A percentile compares a stretch with the other conserved stretches of the same genome.
Conservation (phyloP, 2,888 invertebrate species). For the Oxyteleia sp. region DNA sequence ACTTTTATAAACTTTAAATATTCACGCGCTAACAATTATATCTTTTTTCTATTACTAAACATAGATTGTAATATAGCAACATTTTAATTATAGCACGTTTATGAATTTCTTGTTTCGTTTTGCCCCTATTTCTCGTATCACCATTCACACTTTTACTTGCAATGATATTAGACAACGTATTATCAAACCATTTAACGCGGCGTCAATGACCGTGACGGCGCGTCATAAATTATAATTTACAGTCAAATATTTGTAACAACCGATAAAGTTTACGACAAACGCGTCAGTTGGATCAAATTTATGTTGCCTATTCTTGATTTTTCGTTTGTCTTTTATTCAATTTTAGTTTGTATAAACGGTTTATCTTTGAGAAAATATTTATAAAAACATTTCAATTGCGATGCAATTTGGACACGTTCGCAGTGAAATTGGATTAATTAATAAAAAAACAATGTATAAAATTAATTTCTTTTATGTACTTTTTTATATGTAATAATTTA, state of each 20-base stretch:
- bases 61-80: conserved; percentile 70
- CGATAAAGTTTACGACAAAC: conserved; percentile 34
- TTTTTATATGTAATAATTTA: no score
- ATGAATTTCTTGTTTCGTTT: conserved; percentile 57
- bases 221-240: conserved; percentile 47
- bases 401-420: no score
- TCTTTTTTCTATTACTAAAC: conserved; percentile 64
- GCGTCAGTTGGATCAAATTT: conserved; percentile 40
- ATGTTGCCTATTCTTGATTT: background rate
- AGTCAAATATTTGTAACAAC: conserved; percentile 29
- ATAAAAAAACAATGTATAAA: no score
- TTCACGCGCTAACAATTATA: conserved; percentile 74
- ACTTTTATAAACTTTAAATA: conserved; percentile 73
- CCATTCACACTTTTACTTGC: conserved; percentile 47
- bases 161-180: conserved; percentile 59
- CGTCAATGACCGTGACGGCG: conserved; percentile 31
- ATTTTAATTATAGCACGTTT: conserved; percentile 70
- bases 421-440: no score
- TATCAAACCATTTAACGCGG: conserved; percentile 46
- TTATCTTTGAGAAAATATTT: no score
- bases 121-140: conserved; percentile 48
- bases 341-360: no score
- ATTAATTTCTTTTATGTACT: no score
- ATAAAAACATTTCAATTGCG: no score
- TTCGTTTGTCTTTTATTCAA: no score